Evolutionary conservation across 2,888 invertebrate genomes (phyloP), one percentile per base, ranked within the genome.

Genomic region (Adelognathus sp.): DNA sequence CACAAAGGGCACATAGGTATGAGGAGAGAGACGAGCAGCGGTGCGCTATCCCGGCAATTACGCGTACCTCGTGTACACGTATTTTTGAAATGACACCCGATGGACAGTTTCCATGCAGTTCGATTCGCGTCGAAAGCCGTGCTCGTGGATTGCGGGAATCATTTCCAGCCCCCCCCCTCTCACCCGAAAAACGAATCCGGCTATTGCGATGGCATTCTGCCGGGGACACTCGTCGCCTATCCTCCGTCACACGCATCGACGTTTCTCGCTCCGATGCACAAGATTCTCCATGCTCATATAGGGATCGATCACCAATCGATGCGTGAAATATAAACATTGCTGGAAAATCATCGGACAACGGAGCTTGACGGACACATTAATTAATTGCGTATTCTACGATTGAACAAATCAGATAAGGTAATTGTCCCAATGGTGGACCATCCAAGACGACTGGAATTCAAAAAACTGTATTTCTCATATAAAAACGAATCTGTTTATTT

Each of bases 241-340:
- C n/a, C 60, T 5, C 18, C 18, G 27, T 27, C n/a, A n/a, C 36
- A 44, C 58, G 41, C 67, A 74, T 60, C 74, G 41, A 67, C 52
- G 39, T 67, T 74, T 74, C 24, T 52, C 60, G 52, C 67, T 54
- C 36, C 60, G 31, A 52, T 61, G 41, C 41, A 50, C 74, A 60
- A 67, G 74, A 67, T 74, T 24, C 60, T 61, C 33, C 66, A 58
- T 46, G n/a, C 60, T 39, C 73, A n/a, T 14, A 33, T 11, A 21
- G 66, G 66, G 50, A 58, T 58, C 66, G 66, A 74, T 74, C 50
- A 74, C 29, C 46, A 58, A 64, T 74, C 66, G 29, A 66, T 58
- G 50, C 66, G n/a, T n/a, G n/a, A n/a, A n/a, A n/a, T 21, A 41
- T 58, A 58, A 66, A 21, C 6, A 11, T 29, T 41, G 18, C 18